Evolutionary conservation across 2,888 invertebrate species (phyloP).

Genomic region (Drosophila trichaetosa): DNA sequence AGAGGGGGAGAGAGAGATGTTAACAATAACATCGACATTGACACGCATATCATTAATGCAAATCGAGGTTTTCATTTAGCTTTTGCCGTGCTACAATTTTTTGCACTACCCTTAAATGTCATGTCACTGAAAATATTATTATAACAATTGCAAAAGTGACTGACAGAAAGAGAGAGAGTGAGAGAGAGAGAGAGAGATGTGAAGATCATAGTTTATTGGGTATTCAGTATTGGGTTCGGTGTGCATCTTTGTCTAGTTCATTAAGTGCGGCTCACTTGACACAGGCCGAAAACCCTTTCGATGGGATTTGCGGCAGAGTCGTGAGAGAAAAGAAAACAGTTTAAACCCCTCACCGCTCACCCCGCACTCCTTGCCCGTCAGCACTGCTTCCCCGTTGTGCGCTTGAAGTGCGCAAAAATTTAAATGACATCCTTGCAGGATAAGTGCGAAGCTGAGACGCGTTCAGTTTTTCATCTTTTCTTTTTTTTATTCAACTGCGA

Average conservation of each 20-base stretch:
- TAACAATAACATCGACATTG: constrained; percentile 62
- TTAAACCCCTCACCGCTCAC: constrained; percentile 33
- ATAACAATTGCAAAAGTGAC: constrained; percentile 66
- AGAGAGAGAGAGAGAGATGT: neutral
- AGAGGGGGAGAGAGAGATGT: constrained; percentile 7
- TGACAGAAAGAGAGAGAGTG: neutral
- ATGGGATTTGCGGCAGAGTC: constrained; percentile 56
- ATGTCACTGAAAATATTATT: constrained; percentile 74
- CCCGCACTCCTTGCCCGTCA: neutral
- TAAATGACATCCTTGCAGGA: constrained; percentile 55
- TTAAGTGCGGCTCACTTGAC: constrained; percentile 80
- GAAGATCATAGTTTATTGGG: constrained; percentile 7
- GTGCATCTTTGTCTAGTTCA: constrained; percentile 55
- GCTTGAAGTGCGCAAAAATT: constrained; percentile 70
- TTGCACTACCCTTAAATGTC: constrained; percentile 64
- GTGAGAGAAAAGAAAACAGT: constrained; percentile 68
- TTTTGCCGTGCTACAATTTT: constrained; percentile 23
- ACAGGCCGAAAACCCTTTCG: constrained; percentile 46
- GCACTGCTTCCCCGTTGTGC: neutral
- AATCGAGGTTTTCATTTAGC: constrained; percentile 54
- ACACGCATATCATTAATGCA: constrained; percentile 74
- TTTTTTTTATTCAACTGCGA: neutral
- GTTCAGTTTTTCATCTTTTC: neutral
- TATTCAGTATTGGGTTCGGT: constrained; percentile 3
- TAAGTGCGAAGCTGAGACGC: constrained; percentile 22